phyloP scores from a whole-genome alignment of 2,113 vertebrate species.

The Procapra przewalskii region DNA sequence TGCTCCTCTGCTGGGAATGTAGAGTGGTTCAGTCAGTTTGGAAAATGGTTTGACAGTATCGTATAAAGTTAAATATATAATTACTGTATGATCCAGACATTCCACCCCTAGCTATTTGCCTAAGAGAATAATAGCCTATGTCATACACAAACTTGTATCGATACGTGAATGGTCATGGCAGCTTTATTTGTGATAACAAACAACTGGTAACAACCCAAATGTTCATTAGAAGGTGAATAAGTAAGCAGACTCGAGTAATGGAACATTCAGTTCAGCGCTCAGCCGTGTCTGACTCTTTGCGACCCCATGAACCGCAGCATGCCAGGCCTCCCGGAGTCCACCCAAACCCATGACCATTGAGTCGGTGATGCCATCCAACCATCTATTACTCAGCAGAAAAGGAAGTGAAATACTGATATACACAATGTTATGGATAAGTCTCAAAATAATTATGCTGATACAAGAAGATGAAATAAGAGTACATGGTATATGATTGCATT shows the following conservation, averaged over 20 bases:
- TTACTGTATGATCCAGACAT: not conserved
- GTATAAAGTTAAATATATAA: not conserved
- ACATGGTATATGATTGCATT: not conserved
- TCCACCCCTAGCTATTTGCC: not conserved
- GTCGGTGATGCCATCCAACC: not conserved
- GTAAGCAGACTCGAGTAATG: not conserved
- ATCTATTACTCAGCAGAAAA: not conserved
- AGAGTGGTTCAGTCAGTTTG: not conserved
- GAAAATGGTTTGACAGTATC: not conserved
- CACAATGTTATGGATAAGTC: not conserved
- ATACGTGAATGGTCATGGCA: not conserved
- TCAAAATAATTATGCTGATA: not conserved
- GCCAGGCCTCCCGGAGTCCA: not conserved
- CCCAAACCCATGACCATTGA: not conserved
- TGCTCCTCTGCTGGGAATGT: not conserved
- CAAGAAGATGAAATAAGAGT: not conserved
- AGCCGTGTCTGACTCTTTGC: not conserved
- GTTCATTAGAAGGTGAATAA: not conserved
- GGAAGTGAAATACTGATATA: not conserved
- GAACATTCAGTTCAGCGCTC: not conserved
- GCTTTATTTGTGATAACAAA: not conserved
- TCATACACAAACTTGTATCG: not conserved
- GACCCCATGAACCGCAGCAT: not conserved
- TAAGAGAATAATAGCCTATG: not conserved
- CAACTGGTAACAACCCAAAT: not conserved